These are phyloP conservation scores for Pyrgilauda ruficollis DNA, from an alignment of 2,113 vertebrate species.

Conservation along the genomic window DNA sequence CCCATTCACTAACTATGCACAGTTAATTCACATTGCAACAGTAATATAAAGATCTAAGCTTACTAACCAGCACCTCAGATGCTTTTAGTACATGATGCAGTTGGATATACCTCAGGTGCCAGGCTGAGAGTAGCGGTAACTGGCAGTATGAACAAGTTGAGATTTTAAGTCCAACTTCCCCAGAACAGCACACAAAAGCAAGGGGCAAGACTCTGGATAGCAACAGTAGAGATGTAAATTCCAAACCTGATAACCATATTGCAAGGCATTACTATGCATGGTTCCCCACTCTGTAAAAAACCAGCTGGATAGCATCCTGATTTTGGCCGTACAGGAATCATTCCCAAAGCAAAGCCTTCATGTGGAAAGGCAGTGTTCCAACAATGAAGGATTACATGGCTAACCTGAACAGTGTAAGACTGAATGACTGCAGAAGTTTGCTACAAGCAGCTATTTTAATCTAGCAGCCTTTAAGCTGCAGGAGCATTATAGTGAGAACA, in stretches of 20 bases:
- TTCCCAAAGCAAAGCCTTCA: not conserved
- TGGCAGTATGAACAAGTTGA: not conserved
- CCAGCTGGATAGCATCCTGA: not conserved
- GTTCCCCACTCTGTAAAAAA: not conserved
- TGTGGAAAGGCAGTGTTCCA: not conserved
- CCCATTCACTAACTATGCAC: not conserved
- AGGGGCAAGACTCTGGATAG: not conserved
- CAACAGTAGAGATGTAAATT: not conserved
- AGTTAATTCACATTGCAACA: not conserved
- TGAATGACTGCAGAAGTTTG: not conserved
- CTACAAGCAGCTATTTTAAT: not conserved
- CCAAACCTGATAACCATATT: not conserved
- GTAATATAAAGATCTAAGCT: not conserved
- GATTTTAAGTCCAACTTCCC: not conserved
- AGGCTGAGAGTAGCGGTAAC: not conserved
- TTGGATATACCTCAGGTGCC: not conserved
- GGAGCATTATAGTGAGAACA: not conserved
- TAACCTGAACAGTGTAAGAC: not conserved
- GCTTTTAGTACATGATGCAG: not conserved
- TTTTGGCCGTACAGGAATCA: not conserved
- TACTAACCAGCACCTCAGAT: not conserved
- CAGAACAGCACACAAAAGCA: not conserved
- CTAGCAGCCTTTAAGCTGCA: not conserved
- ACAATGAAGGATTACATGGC: fast-evolving
- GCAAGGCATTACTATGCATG: not conserved